Base-by-base conservation (phyloP, 2,888 invertebrate species). In the Drosophila anomalipes region DNA sequence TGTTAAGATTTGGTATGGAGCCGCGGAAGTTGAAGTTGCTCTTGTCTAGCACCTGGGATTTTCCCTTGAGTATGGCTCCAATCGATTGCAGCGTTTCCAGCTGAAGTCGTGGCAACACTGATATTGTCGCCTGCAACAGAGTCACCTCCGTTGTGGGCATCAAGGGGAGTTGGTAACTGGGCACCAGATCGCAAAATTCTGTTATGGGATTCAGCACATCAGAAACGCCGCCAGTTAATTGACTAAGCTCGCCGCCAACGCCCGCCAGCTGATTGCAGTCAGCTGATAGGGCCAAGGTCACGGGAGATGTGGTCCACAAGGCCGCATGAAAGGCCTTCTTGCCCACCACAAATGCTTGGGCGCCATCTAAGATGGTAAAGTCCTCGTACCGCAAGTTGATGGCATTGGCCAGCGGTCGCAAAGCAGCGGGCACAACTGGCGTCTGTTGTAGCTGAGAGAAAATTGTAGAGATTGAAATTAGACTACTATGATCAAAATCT, bases 171-270 rank as follows among this genome's bases (percentile, higher is more conserved):
- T 96, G 95, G 83, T 95, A 95, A 74, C 95, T 94, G 30, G 97
- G 96, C 62, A 97, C 95, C 82, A 96, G 93, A 91, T 97, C 97
- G 90, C 96, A 96, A 93, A 97, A 97, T 94, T 97, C 97, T 10
- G 96, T 96, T 39, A 97, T 95, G 10, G 97, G 96, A 81, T 95
- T 95, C 74, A 97, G 93, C 84, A 95, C 96, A 86, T 96, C 96
- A 91, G 95, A 95, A 10, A 95, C 94, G 80, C 96, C 96, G 86
- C 95, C 95, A 7, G 95, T 94, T 77, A 95, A 92, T 77, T 95
- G 95, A 22, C 95, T 95, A 4, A 93, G 78, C 39, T 93, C 93
- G 1, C 93, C 93, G 16, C 93, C 92, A 6, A 93, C 91, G 16
- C 93, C 93, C 0, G 94, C 95, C 93, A 95, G 94, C 80, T 95